Evolutionary conservation across 2,113 vertebrate genomes (phyloP), one percentile per base, ranked within the genome.

Genomic region (Anhinga rufa): DNA sequence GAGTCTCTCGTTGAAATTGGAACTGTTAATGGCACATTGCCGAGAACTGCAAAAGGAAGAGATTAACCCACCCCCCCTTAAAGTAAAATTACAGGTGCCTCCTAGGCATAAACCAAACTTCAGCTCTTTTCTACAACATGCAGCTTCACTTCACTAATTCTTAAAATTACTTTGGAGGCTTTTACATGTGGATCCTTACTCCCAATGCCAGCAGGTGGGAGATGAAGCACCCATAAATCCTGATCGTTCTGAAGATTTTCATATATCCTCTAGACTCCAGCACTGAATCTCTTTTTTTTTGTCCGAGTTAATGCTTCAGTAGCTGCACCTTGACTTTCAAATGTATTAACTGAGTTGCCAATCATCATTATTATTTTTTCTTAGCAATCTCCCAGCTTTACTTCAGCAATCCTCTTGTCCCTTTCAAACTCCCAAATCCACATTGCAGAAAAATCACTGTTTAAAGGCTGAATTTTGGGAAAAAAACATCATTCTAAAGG

Each of bases 151-250:
- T 93, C 84, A 74, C 82, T 92, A 89, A 96, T 88, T 95, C 85
- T 96, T 94, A 93, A 95, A 97, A 97, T 96, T 92, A 82, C 80
- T 96, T 93, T 72, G 3, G 44, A 86, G 69, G 69, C 57, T 94
- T 75, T 93, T 80, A 61, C 68, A 61, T 87, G 55, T 36, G 68
- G 42, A 68, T 82, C 51, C 36, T 92, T 89, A 70, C 70, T 96
- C 78, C 52, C 20, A 2, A 10, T 55, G 93, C 68, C 71, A 97
- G 86, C 34, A 96, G 82, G 93, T 95, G 90, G 88, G 75, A 96
- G 82, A 94, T 7, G 17, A 77, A 85, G 68, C 61, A 93, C 85
- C 54, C 82, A 66, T 74, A 86, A 93, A 96, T 93, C 86, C 92
- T 44, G 88, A 96, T 86, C 29, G 24, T 91, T 93, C 94, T 66